A percentile compares a stretch with the other conserved stretches of the same genome.
Conservation (phyloP, 2,888 invertebrate species). For the Catocala nupta region DNA sequence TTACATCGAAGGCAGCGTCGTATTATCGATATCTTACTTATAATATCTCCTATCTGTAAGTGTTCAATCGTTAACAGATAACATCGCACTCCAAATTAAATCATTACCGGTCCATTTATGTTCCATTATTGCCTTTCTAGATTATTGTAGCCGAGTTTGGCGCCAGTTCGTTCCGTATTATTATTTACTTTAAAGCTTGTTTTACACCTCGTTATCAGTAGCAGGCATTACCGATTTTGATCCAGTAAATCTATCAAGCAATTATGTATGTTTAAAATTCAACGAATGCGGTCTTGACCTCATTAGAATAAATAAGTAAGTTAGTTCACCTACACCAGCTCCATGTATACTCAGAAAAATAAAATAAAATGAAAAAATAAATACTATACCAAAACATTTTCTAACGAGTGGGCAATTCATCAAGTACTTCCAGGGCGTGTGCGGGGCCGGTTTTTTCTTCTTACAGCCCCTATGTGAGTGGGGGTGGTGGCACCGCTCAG, state of each 20-base stretch:
- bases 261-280: slow-evolving; percentile 33
- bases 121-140: slow-evolving; percentile 6
- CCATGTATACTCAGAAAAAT: slow-evolving; percentile 35
- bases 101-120: slow-evolving; percentile 33
- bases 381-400: slow-evolving; percentile 87
- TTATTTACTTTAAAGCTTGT: slow-evolving; percentile 27
- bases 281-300: slow-evolving; percentile 36
- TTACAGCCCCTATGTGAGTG: slow-evolving; percentile 80
- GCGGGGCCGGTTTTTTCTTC: slow-evolving; percentile 84
- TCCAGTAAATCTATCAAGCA: slow-evolving; percentile 28
- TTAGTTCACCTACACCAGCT: slow-evolving; percentile 45
- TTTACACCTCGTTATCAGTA: slow-evolving; percentile 27
- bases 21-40: slow-evolving; percentile 34
- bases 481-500: slow-evolving; percentile 82
- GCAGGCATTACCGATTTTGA: slow-evolving; percentile 22
- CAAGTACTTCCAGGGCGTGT: slow-evolving; percentile 87
- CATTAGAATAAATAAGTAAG: slow-evolving; percentile 35
- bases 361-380: slow-evolving; percentile 62
- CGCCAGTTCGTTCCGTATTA: slow-evolving; percentile 21
- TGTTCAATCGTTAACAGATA: slow-evolving; percentile 39
- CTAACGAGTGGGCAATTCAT: slow-evolving; percentile 88
- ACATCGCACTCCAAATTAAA: slow-evolving; percentile 29
- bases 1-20: slow-evolving; percentile 24
- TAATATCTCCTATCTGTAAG: slow-evolving; percentile 25
- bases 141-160: slow-evolving; percentile 16